Base-by-base conservation (phyloP, 2,113 vertebrate species). In the Hirundichthys speculiger region DNA sequence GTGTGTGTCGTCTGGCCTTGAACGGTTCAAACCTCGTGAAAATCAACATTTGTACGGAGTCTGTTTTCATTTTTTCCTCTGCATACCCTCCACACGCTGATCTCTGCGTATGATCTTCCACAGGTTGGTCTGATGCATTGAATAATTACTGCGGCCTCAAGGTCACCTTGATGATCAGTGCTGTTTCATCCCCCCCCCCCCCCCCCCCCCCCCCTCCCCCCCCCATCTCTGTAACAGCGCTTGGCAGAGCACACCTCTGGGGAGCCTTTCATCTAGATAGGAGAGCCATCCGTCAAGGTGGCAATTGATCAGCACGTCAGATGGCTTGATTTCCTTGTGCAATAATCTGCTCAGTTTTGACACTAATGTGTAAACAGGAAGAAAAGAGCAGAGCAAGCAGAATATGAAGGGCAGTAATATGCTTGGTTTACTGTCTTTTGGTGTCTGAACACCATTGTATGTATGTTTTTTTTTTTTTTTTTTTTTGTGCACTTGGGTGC, bases 271-370 rank as follows among this genome's bases (percentile, higher is more conserved):
- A 83, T 88, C 90, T 70, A 76, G 85, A 90, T 87, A 78, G 70
- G 76, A 84, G 84, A 82, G 51, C 80, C 84, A 92, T 93, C 92
- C 84, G 84, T 92, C 88, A 90, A 53, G 62, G 65, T 45, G 43
- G 52, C 59, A 84, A 92, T 90, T 90, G 91, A 92, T 90, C 86
- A 61, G 34, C 21, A 24, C 64, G 86, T 88, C 86, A 71, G 84
- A 79, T 64, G 77, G 69, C 85, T 90, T 90, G 85, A 92, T 90
- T 91, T 91, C 83, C 80, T 70, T 47, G 73, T 79, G 78, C 86
- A 90, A 88, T 92, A 90, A 90, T 86, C 86, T 69, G 71, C 72
- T 88, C 70, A 40, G 75, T 81, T 87, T 84, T 89, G 84, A 89
- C 86, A 83, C 77, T 68, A 69, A 80, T 74, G 70, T 76, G 81